These are phyloP conservation scores for Caenorhabditis afra DNA, from an alignment of 2,888 invertebrate species.

Conservation along the genomic window DNA sequence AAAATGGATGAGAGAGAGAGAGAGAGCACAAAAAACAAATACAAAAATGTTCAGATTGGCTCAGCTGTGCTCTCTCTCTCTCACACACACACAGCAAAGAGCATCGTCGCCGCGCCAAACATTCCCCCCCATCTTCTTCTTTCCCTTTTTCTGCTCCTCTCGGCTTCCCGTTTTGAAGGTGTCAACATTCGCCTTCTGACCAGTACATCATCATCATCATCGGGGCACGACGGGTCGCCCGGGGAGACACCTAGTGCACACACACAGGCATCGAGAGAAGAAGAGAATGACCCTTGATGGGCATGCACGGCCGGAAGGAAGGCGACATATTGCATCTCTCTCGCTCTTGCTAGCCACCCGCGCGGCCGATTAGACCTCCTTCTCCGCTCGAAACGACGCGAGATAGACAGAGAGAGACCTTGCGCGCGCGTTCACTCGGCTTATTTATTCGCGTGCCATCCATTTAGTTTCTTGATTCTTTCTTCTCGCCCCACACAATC, in stretches of 20 bases:
- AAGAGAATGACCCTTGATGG: conserved; percentile 48
- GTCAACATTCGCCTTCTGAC: conserved; percentile 21
- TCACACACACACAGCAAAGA: not conserved
- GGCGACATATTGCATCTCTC: conserved; percentile 47
- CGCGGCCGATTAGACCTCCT: conserved; percentile 43
- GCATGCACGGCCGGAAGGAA: conserved; percentile 15
- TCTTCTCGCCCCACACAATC: not conserved
- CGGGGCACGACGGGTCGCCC: not conserved
- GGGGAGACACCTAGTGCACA: not conserved
- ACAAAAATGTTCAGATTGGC: conserved; percentile 51
- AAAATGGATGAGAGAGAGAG: not conserved
- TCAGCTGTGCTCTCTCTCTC: conserved; percentile 19
- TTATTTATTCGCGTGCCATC: conserved; percentile 52
- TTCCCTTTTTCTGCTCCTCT: not conserved
- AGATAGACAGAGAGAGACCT: conserved; percentile 17
- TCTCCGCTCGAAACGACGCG: conserved; percentile 14
- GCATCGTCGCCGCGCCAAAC: not conserved
- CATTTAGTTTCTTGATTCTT: conserved; percentile 45
- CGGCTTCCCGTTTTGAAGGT: conserved; percentile 9
- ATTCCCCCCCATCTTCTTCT: not conserved
- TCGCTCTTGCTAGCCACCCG: conserved; percentile 5
- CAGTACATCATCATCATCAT: conserved; percentile 42
- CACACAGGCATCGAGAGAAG: too few species aligned
- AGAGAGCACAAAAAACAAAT: conserved; percentile 47
- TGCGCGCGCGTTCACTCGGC: conserved; percentile 41